These are phyloP conservation scores for Dinomys branickii DNA, from an alignment of 2,113 vertebrate species.

Conservation along the genomic window DNA sequence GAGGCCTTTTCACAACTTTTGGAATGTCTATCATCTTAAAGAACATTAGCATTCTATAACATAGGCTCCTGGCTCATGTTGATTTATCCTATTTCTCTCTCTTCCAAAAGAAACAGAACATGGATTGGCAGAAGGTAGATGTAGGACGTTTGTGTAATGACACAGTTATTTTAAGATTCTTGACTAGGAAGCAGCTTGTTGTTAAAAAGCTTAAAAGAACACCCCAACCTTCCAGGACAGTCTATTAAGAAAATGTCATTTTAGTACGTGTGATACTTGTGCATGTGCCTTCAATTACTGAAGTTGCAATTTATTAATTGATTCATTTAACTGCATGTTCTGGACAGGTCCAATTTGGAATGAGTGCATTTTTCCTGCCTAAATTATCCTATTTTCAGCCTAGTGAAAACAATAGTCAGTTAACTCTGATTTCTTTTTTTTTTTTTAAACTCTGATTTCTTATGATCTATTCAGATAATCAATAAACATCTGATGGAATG, in stretches of 20 bases:
- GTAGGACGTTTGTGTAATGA: constrained; percentile 81
- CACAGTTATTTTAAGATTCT: constrained; percentile 83
- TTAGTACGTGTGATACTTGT: constrained; percentile 50
- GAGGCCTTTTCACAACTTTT: constrained; percentile 18
- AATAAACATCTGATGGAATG: not conserved
- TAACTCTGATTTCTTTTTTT: not conserved
- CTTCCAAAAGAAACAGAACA: constrained; percentile 78
- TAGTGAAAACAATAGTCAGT: constrained; percentile 13
- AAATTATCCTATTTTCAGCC: constrained; percentile 4
- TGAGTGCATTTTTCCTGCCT: constrained; percentile 60
- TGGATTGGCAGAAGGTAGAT: constrained; percentile 71
- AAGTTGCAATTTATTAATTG: constrained; percentile 79
- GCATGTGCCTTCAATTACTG: constrained; percentile 70
- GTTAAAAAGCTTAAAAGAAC: constrained; percentile 80
- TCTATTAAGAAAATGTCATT: constrained; percentile 82
- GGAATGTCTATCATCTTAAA: constrained; percentile 25
- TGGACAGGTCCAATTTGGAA: constrained; percentile 68
- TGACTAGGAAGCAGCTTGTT: constrained; percentile 80
- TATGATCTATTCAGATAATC: not conserved
- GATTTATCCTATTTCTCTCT: constrained; percentile 70
- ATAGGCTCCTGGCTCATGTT: constrained; percentile 57
- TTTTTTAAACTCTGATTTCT: not conserved
- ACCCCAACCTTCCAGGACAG: constrained; percentile 78
- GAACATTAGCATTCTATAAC: constrained; percentile 51
- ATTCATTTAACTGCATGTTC: constrained; percentile 64